A percentile compares a stretch with the other conserved stretches of the same genome.
phyloP scores from a whole-genome alignment of 2,888 invertebrate species.

The Euphydryas editha region DNA sequence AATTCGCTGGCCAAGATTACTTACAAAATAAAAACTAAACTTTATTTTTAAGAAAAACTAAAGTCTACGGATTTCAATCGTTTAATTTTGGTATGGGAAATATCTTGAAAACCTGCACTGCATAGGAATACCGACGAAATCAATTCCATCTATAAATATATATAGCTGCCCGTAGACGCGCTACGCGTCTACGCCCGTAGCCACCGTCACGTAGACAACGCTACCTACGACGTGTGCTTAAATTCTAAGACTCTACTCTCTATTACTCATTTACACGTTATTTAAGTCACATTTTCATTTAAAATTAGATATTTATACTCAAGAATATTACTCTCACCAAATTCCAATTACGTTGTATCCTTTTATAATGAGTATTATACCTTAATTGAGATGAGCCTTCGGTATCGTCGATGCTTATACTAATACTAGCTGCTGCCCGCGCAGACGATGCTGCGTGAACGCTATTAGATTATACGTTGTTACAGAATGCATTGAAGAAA shows the following conservation, averaged over 20 bases:
- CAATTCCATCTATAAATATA: constrained; percentile 49
- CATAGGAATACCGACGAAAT: constrained; percentile 60
- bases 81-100: constrained; percentile 6
- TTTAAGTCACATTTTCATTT: constrained; percentile 12
- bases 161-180: constrained; percentile 44
- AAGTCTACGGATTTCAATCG: constrained; percentile 3
- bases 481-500: too few relatives aligned
- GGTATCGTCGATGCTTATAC: too few relatives aligned
- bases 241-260: constrained; percentile 26
- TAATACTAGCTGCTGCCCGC: too few relatives aligned
- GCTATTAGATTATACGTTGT: too few relatives aligned
- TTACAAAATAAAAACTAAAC: neutral
- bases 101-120: constrained; percentile 46
- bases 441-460: too few relatives aligned
- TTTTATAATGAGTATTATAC: constrained; percentile 5
- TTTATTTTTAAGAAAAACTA: constrained; percentile 8
- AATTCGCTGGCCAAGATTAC: neutral
- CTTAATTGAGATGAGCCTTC: neutral
- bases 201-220: constrained; percentile 61
- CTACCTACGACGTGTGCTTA: constrained; percentile 48
- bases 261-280: constrained; percentile 20
- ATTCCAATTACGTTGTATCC: neutral
- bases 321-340: neutral
- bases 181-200: constrained; percentile 54
- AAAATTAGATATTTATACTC: neutral